Conservation (phyloP, 2,888 invertebrate species). For the Agrenia bidenticulata region DNA sequence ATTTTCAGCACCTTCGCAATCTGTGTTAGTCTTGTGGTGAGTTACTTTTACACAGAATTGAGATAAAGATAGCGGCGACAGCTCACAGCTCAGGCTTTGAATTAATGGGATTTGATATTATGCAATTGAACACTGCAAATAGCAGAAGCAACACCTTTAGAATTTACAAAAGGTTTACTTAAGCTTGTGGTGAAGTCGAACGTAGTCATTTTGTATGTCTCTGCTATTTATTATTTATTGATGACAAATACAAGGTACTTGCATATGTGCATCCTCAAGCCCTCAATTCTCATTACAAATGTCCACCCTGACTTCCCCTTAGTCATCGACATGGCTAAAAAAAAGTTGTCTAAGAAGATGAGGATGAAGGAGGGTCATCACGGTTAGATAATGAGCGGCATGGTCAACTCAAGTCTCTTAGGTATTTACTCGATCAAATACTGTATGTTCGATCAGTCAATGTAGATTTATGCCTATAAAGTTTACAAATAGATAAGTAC, state of each 20-base stretch:
- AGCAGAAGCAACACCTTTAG: too few species aligned
- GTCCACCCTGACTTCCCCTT: conserved; percentile 1
- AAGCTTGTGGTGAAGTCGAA: too few species aligned
- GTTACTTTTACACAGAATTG: too few species aligned
- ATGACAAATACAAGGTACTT: conserved; percentile 3
- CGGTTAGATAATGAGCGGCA: conserved; percentile 5
- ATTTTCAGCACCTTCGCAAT: too few species aligned
- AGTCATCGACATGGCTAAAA: conserved; percentile 1
- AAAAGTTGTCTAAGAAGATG: conserved; percentile 6
- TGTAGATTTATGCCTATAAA: conserved; percentile 1
- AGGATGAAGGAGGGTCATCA: conserved; percentile 8
- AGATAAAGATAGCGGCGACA: too few species aligned
- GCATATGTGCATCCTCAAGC: background rate
- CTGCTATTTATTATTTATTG: background rate
- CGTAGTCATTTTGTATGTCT: too few species aligned
- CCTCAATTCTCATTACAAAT: background rate
- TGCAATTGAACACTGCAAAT: too few species aligned
- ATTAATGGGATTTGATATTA: too few species aligned
- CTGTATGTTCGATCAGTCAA: conserved; percentile 1
- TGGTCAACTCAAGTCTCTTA: conserved; percentile 5
- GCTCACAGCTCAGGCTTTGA: too few species aligned
- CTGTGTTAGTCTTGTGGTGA: too few species aligned
- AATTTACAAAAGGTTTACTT: too few species aligned
- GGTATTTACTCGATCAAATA: conserved; percentile 14
- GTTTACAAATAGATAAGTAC: conserved; percentile 9